Evolutionary conservation across 23 tunicate genomes (phyloP).

Genomic region (Ascidia mentula): DNA sequence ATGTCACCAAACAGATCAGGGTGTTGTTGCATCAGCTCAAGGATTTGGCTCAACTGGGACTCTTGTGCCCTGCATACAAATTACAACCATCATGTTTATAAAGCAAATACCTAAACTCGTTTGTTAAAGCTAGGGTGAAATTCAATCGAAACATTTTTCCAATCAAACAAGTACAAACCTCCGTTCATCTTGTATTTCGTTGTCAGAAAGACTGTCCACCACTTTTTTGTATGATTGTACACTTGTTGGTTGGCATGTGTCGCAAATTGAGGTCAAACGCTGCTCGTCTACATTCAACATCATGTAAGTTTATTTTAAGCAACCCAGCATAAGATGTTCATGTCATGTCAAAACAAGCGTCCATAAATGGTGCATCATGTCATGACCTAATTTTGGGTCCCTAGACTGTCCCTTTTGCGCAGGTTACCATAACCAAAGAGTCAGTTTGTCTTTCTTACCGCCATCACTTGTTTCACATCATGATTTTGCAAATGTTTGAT

Average conservation of each 20-base stretch:
- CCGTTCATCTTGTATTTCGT: background rate
- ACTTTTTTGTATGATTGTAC: background rate
- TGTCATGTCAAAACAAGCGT: no score
- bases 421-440: no score
- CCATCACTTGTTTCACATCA: no score
- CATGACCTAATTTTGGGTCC: no score
- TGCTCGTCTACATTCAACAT: no score
- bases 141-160: background rate
- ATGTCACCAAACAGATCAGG: constrained; percentile 41
- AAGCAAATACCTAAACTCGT: no score
- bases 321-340: no score
- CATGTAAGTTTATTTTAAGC: no score
- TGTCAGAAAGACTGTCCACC: background rate
- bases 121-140: background rate
- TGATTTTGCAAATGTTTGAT: no score
- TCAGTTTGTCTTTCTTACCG: no score
- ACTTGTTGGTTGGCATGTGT: background rate
- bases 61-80: constrained; percentile 17
- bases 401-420: no score
- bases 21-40: constrained; percentile 39
- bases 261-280: background rate
- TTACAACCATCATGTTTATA: background rate
- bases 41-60: constrained; percentile 23
- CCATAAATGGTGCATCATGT: no score
- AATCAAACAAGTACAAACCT: background rate